A percentile compares a stretch with the other conserved stretches of the same genome.
These are phyloP conservation scores for Bos indicus DNA, from an alignment of 2,113 vertebrate genomes.

Conservation along the genomic window DNA sequence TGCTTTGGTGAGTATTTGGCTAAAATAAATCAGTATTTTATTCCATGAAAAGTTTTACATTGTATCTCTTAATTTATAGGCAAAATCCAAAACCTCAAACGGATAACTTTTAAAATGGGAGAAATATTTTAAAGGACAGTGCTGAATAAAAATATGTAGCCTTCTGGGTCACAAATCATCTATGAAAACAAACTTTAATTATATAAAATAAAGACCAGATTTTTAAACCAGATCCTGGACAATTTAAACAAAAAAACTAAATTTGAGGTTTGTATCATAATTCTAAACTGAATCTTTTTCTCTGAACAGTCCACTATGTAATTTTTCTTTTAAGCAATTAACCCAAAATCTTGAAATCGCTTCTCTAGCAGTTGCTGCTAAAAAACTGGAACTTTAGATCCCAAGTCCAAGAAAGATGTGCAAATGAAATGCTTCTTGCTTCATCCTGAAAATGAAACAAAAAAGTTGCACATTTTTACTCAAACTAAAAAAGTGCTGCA, in stretches of 20 bases:
- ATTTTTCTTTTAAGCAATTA: slow-evolving; percentile 59
- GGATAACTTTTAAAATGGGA: slow-evolving; percentile 14
- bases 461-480: slow-evolving; percentile 17
- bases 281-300: not conserved
- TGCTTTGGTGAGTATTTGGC: slow-evolving; percentile 60
- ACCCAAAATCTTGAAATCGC: slow-evolving; percentile 19
- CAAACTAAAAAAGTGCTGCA: not conserved
- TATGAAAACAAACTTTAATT: slow-evolving; percentile 34
- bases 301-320: slow-evolving; percentile 47
- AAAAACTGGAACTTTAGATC: not conserved
- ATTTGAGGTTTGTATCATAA: slow-evolving; percentile 48
- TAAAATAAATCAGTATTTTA: slow-evolving; percentile 50
- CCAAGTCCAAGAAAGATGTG: slow-evolving; percentile 35
- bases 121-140: slow-evolving; percentile 22
- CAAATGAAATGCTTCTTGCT: slow-evolving; percentile 64
- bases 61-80: not conserved
- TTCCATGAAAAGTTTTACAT: slow-evolving; percentile 31
- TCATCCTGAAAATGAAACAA: slow-evolving; percentile 62
- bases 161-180: not conserved
- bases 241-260: slow-evolving; percentile 36
- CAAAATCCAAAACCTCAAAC: not conserved
- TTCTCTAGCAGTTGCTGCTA: slow-evolving; percentile 39
- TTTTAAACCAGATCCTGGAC: slow-evolving; percentile 15
- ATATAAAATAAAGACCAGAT: slow-evolving; percentile 41
- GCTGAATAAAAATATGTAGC: slow-evolving; percentile 42